These are phyloP conservation scores for Thermophis baileyi DNA, from an alignment of 2,113 vertebrate species.

Conservation along the genomic window DNA sequence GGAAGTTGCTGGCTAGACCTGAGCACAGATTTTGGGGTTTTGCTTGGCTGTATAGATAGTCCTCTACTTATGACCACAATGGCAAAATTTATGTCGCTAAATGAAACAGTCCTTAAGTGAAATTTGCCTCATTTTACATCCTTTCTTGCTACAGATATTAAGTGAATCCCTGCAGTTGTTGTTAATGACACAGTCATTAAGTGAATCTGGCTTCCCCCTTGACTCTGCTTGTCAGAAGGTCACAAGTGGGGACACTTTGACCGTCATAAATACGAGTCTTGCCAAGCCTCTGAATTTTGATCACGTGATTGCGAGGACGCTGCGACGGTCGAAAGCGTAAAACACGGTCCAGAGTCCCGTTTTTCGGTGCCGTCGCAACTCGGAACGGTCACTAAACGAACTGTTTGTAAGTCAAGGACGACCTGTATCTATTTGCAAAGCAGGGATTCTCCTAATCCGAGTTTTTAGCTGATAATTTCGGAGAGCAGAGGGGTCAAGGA, in stretches of 20 bases:
- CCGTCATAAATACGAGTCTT: not conserved
- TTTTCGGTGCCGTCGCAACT: not conserved
- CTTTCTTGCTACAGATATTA: too few species aligned
- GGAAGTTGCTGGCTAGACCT: too few species aligned
- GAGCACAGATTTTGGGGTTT: too few species aligned
- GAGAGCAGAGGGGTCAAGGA: constrained; percentile 66
- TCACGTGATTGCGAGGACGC: not conserved
- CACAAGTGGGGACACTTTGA: rapidly evolving
- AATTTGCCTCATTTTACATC: too few species aligned
- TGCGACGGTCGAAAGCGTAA: not conserved
- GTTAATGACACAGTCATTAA: too few species aligned
- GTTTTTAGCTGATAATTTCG: constrained; percentile 67
- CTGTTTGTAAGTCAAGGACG: not conserved
- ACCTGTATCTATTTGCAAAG: not conserved
- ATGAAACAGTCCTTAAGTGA: too few species aligned
- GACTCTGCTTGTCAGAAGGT: too few species aligned
- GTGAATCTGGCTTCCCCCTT: not conserved
- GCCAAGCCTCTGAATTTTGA: not conserved
- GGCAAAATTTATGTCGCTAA: too few species aligned
- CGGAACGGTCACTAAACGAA: not conserved
- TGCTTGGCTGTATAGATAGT: too few species aligned
- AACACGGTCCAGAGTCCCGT: not conserved
- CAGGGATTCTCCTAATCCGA: not conserved
- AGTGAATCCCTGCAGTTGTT: too few species aligned
- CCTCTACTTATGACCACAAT: too few species aligned